These are phyloP conservation scores for Cylas formicarius DNA, from an alignment of 1,140 invertebrate species.

Conservation along the genomic window DNA sequence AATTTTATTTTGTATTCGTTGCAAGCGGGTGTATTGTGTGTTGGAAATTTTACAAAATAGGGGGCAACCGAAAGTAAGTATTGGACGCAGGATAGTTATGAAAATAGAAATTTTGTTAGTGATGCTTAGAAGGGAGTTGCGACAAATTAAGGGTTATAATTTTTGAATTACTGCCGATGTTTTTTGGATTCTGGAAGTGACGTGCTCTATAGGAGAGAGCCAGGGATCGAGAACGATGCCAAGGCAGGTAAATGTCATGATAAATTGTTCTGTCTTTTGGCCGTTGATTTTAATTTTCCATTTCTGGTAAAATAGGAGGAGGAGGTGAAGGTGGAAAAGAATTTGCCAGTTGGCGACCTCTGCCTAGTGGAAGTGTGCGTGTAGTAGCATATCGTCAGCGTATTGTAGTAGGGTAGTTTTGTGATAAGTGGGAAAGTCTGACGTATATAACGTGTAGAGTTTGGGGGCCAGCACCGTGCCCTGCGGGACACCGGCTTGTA, in stretches of 20 bases:
- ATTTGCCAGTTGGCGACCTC: constrained; percentile 9
- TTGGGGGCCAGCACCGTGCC: constrained; percentile 23
- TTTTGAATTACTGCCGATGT: not conserved
- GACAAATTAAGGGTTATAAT: not conserved
- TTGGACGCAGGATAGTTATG: too few relatives aligned
- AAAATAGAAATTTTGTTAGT: too few relatives aligned
- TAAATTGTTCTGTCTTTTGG: constrained; percentile 9
- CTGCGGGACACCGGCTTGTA: constrained; percentile 30
- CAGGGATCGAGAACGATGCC: not conserved
- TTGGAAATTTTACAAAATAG: too few relatives aligned
- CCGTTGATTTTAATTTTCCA: constrained; percentile 18
- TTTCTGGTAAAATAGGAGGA: constrained; percentile 6
- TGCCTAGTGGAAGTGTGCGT: constrained; percentile 18
- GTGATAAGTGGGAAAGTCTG: constrained; percentile 22
- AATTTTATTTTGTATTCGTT: constrained; percentile 3
- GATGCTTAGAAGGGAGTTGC: not conserved
- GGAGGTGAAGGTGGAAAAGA: not conserved
- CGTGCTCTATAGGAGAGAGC: not conserved
- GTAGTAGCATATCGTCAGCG: constrained; percentile 36
- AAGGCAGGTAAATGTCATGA: not conserved
- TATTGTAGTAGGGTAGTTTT: constrained; percentile 25
- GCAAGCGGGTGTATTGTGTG: not conserved
- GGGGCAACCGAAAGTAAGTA: too few relatives aligned
- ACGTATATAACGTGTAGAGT: constrained; percentile 27
- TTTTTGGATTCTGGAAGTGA: not conserved